Base-by-base conservation (phyloP, 1,140 invertebrate species). In the Pristionchus pacificus region DNA sequence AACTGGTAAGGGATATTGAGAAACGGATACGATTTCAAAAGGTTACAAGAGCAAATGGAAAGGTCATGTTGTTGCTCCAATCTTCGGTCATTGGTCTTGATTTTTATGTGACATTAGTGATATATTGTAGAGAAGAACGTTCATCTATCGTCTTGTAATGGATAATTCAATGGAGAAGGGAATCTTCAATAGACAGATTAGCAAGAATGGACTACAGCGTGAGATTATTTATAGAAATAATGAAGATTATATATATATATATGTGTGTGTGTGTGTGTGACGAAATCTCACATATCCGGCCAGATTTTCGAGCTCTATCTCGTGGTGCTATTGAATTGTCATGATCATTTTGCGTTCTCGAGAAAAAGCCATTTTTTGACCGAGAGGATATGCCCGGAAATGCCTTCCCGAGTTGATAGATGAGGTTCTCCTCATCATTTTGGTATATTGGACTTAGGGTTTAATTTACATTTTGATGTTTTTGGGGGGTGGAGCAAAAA, bases 111-210 rank as follows among this genome's bases (percentile, higher is more conserved):
- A n/a, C n/a, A n/a, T n/a, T n/a, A n/a, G n/a, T n/a, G n/a, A n/a
- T n/a, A n/a, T n/a, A 49, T 49, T 49, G 6, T 88, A 89, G 74
- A 97, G 96, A 83, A 91, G 90, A 0, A 95, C 93, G 79, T 96
- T 91, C 84, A 93, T 98, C 2, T 98, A 98, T 85, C 89, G 96
- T 61, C 88, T 98, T 57, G 93, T 98, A 1, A 95, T 93, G 78
- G 95, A 97, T 84, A 96, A 93, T 84, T 95, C 92, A 74, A 87
- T 98, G 62, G 96, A 98, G 83, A 93, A 93, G 83, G 94, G 95
- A 83, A 98, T 98, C 74, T 98, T 98, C 82, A 95, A 98, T 84
- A 85, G 96, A 68, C 96, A 98, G 70, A 93, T 98, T 62, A 95
- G 93, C 79, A 98, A 98, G 81, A 93, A 97, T 85, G 87, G 88